Evolutionary conservation across 2,888 invertebrate species (phyloP), one percentile per base, ranked within the genome.

Genomic region (Ennomos erosarius): DNA sequence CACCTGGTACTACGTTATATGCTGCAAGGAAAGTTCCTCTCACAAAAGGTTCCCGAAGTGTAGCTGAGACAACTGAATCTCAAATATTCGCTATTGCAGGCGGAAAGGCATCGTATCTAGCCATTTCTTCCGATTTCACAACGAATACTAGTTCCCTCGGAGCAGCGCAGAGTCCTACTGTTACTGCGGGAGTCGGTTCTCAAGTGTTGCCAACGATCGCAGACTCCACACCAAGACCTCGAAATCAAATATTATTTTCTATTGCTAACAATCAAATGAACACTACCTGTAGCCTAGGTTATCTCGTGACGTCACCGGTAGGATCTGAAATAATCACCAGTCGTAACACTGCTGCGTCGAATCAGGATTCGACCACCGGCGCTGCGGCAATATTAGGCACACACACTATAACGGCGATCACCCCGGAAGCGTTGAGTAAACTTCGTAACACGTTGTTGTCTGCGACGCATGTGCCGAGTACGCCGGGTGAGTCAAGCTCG

Each of bases 351-450:
- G 12, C 36, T 10, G 35, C 16, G 5, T 12, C 39, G 11, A 44
- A 39, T 1, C n/a, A 35, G 1, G 38, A 11, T 38, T 10, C 12
- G 10, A 12, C 26, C 2, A 26, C 40, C 8, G 26, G 26, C 26
- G 26, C 26, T 26, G 26, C 26, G 26, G 36, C 46, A 4, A 13
- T 39, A 10, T 40, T 40, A 0, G 36, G 40, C 8, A 39, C 59
- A 9, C 59, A 54, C 2, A 54, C 54, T 3, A 54, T 59, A 33
- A 46, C 54, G 9, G 52, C 59, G 6, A 55, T 55, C 8, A 60
- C 39, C 11, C 52, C 59, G 10, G 59, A 60, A 35, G 51, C 43
- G 13, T 38, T 55, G 13, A 60, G 52, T 34, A 51, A 38, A 43
- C 37, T 55, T 16, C 45, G 59, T 0, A 55, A 8, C 11, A 50